Evolutionary conservation across 1,140 invertebrate species (phyloP).

Genomic region (Streblospio benedicti): DNA sequence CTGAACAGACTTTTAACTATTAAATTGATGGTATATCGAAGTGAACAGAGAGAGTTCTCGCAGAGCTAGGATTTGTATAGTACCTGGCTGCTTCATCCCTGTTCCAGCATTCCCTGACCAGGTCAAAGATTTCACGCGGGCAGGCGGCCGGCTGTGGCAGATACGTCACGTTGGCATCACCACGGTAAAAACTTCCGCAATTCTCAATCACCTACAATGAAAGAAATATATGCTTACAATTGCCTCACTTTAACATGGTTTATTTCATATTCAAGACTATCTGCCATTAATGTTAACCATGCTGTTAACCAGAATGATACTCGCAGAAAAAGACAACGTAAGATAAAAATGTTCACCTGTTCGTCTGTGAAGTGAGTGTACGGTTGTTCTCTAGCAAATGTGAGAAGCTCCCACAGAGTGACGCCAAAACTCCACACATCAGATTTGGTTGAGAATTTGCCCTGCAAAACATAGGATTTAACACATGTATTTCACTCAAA

Average conservation of each 20-base stretch:
- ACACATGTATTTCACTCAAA: not conserved
- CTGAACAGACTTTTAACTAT: no score
- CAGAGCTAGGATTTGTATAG: no score
- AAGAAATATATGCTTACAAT: no score
- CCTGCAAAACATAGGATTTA: slow-evolving; percentile 36
- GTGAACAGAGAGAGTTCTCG: no score
- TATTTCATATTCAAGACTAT: no score
- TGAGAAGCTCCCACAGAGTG: slow-evolving; percentile 79
- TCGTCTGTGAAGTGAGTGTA: slow-evolving; percentile 65
- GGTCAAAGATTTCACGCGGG: slow-evolving; percentile 59
- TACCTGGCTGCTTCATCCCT: slow-evolving; percentile 59
- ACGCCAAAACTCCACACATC: slow-evolving; percentile 83
- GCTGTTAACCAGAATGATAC: no score
- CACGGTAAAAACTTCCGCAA: not conserved
- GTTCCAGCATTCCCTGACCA: slow-evolving; percentile 92
- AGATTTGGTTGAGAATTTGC: slow-evolving; percentile 72
- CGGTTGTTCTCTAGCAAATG: slow-evolving; percentile 71
- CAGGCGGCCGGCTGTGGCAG: slow-evolving; percentile 5
- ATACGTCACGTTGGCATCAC: not conserved
- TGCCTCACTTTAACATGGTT: no score
- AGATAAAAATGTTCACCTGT: no score
- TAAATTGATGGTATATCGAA: no score
- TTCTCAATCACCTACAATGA: no score
- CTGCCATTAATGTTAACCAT: no score
- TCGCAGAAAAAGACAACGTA: no score